Base-by-base conservation (phyloP, 2,113 vertebrate species). In the Nematolebias whitei region DNA sequence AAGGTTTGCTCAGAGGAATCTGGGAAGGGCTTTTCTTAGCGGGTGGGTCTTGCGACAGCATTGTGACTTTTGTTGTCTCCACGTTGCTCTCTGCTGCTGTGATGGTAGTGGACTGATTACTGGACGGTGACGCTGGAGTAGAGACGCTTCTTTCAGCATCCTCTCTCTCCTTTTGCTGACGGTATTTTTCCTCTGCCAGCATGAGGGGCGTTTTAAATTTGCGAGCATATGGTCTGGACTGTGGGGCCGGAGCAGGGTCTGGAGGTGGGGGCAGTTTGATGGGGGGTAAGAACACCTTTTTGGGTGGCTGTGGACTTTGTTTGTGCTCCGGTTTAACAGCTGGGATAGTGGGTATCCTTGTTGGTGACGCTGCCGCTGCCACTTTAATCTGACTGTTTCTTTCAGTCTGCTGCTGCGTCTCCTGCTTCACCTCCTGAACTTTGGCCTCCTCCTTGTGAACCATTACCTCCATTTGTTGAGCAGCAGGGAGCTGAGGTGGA, bases 161-260 rank as follows among this genome's bases (percentile, higher is more conserved):
- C 23, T 95, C 92, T 61, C 80, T 79, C 41, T 89, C 89, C 32
- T 35, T 93, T 72, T 96, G 93, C 66, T 90, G 93, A 20, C 93
- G 93, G 40, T 92, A 98, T 52, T 90, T 91, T 77, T 98, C 96
- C 85, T 96, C 96, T 38, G 96, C 96, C 2, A 96, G 92, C 95
- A 98, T 97, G 80, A 98, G 90, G 44, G 96, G 96, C 12, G 96
- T 98, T 91, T 96, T 96, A 79, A 97, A 98, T 89, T 96, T 96
- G 80, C 92, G 90, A 51, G 89, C 82, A 11, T 91, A 94, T 2
- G 93, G 86, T 71, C 89, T 92, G 10, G 90, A 68, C 68, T 90
- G 93, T 47, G 79, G 68, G 1, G 76, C 76, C 23, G 74, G 77
- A 47, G 78, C 19, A 11, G 91, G 63, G 15, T 86, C 83, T 48